These are phyloP conservation scores for Pipistrellus pygmaeus DNA, from an alignment of 2,797 vertebrate species.

Conservation along the genomic window DNA sequence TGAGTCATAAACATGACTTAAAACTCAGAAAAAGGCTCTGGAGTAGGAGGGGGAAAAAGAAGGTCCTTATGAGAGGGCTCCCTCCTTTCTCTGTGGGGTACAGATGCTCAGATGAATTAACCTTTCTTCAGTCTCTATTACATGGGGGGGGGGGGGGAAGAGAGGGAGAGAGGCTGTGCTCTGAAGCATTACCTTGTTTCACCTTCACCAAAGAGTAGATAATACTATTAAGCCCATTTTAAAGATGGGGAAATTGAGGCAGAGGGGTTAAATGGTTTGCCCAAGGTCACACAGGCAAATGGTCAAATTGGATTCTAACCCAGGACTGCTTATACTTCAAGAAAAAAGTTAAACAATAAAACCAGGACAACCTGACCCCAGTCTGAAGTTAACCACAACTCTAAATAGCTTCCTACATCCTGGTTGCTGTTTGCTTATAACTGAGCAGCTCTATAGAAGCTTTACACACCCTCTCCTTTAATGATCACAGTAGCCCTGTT, in stretches of 20 bases:
- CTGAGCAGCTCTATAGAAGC: background rate
- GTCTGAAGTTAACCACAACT: background rate
- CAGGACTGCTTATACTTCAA: background rate
- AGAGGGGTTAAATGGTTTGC: background rate
- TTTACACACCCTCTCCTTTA: background rate
- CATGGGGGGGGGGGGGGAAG: background rate
- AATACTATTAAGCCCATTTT: background rate
- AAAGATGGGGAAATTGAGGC: constrained; percentile 10
- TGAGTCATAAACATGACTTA: constrained; percentile 74
- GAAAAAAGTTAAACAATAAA: constrained; percentile 9
- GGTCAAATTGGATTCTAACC: background rate
- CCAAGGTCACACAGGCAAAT: background rate
- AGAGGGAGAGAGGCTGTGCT: background rate
- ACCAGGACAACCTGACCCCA: background rate
- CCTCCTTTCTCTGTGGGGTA: background rate
- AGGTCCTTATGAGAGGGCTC: background rate
- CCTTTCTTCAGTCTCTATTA: background rate
- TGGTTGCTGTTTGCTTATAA: background rate
- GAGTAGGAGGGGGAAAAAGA: constrained; percentile 1
- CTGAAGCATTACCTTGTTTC: background rate
- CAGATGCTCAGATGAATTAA: background rate
- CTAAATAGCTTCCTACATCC: background rate
- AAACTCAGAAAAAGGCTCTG: constrained; percentile 48
- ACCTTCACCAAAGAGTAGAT: background rate
- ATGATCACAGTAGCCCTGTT: background rate